Base-by-base conservation (phyloP, 1,140 invertebrate species). In the Sarcophaga bullata region DNA sequence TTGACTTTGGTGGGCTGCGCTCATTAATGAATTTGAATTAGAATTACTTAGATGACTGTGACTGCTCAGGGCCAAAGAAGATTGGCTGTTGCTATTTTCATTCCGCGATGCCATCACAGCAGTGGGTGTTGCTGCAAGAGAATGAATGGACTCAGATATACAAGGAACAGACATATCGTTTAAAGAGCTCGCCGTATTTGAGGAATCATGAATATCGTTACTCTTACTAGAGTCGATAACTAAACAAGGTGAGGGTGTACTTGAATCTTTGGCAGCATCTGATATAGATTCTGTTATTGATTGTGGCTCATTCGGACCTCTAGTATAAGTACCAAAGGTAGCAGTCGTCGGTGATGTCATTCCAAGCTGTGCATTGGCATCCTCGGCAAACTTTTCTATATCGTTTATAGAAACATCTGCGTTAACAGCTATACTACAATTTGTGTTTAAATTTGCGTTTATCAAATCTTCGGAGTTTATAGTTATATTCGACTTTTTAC, bases 161-260 rank as follows among this genome's bases (percentile, higher is more conserved):
- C n/a, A 25, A 13, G 19, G 48, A 5, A 15, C 49, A 52, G 19
- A 13, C 75, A 37, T 19, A 68, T 88, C 87, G 25, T 87, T 85
- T 80, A 89, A 80, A 7, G 87, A 89, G 6, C 88, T 89, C 8
- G 83, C 83, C 17, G 83, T 84, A 78, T 84, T 84, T n/a, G 87
- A 80, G 7, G 75, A 88, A 73, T 89, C 87, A 47, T 88, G 87
- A 10, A 88, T 86, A 82, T 88, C 87, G 52, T 86, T 87, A 82
- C 86, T 86, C 72, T 89, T 89, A 62, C 87, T 87, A 8, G 87
- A 86, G 80, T 89, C 88, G 6, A 89, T 89, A 10, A 89, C 86
- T 25, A 89, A 46, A 75, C 88, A 87, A 10, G 88, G 88, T 11
- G 88, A 88, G 52, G 88, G 89, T 11, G 88, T 88, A 54, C 88